Conservation (phyloP, 2,888 invertebrate genomes). For the Prionchulus punctatus region DNA sequence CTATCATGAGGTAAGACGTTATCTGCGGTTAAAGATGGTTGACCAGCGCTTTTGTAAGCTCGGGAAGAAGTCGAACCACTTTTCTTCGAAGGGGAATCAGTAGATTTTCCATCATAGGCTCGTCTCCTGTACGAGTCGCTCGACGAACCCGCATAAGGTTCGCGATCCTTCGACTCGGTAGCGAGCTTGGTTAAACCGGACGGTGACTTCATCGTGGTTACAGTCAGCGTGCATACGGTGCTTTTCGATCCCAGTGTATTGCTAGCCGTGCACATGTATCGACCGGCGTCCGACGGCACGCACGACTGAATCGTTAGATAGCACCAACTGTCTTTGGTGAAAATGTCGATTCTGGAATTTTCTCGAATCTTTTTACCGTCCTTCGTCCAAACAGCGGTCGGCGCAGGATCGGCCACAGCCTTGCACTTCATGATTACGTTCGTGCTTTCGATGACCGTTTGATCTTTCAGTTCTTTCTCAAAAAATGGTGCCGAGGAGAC, state of each 20-base stretch:
- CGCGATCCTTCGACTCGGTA: too few species aligned
- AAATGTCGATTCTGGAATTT: constrained; percentile 17
- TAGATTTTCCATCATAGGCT: too few species aligned
- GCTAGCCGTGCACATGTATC: constrained; percentile 16
- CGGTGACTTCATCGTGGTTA: background rate
- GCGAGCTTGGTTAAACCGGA: too few species aligned
- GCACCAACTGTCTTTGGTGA: constrained; percentile 20
- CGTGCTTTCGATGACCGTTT: constrained; percentile 19
- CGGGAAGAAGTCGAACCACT: too few species aligned
- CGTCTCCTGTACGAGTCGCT: too few species aligned
- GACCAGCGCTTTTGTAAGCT: too few species aligned
- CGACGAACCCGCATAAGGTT: too few species aligned
- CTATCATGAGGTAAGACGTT: too few species aligned
- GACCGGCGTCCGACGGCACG: constrained; percentile 21
- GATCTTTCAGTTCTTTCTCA: constrained; percentile 14
- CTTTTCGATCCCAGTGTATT: constrained; percentile 11
- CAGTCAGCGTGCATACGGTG: constrained; percentile 12
- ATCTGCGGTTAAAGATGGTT: too few species aligned
- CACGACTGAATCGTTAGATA: constrained; percentile 17
- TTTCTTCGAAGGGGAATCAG: too few species aligned
- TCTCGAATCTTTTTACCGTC: constrained; percentile 21
- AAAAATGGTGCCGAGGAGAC: constrained; percentile 17
- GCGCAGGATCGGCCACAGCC: constrained; percentile 33
- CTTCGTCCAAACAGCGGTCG: constrained; percentile 29
- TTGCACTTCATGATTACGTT: constrained; percentile 33